Evolutionary conservation across 35 echinoderm and acorn worm species (phyloP).

Genomic region (Nesometra sesokonis): DNA sequence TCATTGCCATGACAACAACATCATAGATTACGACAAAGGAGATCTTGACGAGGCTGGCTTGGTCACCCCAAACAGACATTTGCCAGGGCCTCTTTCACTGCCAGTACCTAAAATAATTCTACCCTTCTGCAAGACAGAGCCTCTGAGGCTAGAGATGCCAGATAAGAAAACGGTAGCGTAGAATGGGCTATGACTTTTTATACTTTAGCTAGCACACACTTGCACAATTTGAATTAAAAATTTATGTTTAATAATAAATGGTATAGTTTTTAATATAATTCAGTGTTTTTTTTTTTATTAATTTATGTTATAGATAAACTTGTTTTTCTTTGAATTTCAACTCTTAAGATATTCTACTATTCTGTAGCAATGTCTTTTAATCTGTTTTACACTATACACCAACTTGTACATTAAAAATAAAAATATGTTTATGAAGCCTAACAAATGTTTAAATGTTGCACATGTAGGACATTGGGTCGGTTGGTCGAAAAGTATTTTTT

Average conservation of each 20-base stretch:
- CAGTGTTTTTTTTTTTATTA: neutral
- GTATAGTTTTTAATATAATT: neutral
- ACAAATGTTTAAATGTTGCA: too few species aligned
- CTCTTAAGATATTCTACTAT: too few species aligned
- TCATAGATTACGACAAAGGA: neutral
- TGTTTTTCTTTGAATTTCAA: too few species aligned
- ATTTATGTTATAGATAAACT: too few species aligned
- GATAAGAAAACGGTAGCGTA: constrained; percentile 69
- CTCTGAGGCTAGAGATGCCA: constrained; percentile 60
- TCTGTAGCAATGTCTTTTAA: too few species aligned
- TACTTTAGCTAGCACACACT: neutral
- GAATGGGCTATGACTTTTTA: neutral
- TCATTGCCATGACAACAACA: neutral
- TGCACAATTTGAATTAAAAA: neutral
- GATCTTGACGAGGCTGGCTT: neutral
- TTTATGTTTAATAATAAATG: neutral
- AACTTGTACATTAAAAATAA: too few species aligned
- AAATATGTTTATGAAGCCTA: too few species aligned
- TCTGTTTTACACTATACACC: too few species aligned
- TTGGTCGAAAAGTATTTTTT: too few species aligned
- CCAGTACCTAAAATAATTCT: constrained; percentile 90
- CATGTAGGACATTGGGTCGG: too few species aligned
- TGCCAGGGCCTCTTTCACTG: constrained; percentile 54
- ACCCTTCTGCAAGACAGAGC: constrained; percentile 81
- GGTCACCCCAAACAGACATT: neutral